Percentiles rank a stretch among this genome's conserved stretches.
Evolutionary conservation across 2,888 invertebrate genomes (phyloP).

Genomic region (Apamea anceps): DNA sequence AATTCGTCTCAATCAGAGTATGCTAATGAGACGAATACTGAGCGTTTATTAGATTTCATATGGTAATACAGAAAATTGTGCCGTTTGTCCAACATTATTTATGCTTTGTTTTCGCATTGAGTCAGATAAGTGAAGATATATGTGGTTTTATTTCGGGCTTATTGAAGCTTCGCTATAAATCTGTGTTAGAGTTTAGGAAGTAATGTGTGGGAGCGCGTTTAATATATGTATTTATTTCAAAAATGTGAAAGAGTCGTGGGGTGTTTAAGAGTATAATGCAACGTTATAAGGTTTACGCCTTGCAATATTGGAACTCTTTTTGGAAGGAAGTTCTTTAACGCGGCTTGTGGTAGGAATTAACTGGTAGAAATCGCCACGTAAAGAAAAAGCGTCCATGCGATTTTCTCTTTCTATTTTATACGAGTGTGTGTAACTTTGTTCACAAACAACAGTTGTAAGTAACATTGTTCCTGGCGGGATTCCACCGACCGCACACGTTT

Average conservation of each 20-base stretch:
- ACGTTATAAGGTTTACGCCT: not conserved
- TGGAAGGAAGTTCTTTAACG: not conserved
- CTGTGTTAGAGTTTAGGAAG: conserved; percentile 31
- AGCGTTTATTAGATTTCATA: conserved; percentile 56
- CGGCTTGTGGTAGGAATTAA: not conserved
- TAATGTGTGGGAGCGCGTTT: conserved; percentile 11
- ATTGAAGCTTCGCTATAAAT: conserved; percentile 38
- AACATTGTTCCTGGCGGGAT: too few species aligned
- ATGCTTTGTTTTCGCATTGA: conserved; percentile 33
- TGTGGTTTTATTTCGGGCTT: conserved; percentile 24
- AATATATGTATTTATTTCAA: conserved; percentile 4
- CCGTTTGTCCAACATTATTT: conserved; percentile 40
- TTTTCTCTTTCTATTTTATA: not conserved
- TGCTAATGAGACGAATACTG: conserved; percentile 52
- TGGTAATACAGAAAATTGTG: conserved; percentile 52
- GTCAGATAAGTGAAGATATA: conserved; percentile 29
- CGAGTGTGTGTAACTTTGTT: too few species aligned
- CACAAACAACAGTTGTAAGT: too few species aligned
- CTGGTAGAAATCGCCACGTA: not conserved
- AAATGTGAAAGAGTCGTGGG: not conserved
- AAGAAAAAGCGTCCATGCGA: not conserved
- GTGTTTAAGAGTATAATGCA: not conserved
- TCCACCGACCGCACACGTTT: too few species aligned
- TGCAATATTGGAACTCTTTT: not conserved
- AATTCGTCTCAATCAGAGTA: conserved; percentile 55